Evolutionary conservation across 1,140 invertebrate species (phyloP).

Genomic region (Drosophila mojavensis): DNA sequence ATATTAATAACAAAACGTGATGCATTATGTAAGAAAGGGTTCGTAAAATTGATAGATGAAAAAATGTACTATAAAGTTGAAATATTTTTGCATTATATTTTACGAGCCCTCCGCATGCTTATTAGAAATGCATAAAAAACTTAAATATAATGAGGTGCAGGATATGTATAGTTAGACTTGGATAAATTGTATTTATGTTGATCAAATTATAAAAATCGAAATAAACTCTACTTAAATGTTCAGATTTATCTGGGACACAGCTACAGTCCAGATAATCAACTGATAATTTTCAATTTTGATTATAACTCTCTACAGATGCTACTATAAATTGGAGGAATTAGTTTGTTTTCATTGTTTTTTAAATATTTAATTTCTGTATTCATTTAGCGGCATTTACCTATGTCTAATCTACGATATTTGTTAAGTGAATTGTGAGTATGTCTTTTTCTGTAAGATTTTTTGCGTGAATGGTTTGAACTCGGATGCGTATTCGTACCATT

Average conservation of each 20-base stretch:
- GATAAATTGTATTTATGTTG: neutral
- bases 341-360: slow-evolving; percentile 17
- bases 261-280: slow-evolving; percentile 4
- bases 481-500: slow-evolving; percentile 91
- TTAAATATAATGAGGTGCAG: slow-evolving; percentile 8
- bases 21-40: neutral
- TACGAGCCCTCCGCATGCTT: slow-evolving; percentile 23
- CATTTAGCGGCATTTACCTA: slow-evolving; percentile 82
- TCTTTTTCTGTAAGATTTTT: slow-evolving; percentile 84
- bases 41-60: neutral
- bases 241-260: slow-evolving; percentile 17
- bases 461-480: slow-evolving; percentile 83
- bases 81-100: neutral
- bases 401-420: slow-evolving; percentile 85
- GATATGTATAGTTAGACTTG: neutral
- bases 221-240: neutral
- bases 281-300: slow-evolving; percentile 9
- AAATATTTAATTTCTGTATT: slow-evolving; percentile 42
- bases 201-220: slow-evolving; percentile 11
- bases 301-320: slow-evolving; percentile 38
- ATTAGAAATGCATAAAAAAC: neutral
- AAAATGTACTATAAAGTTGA: neutral
- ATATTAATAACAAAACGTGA: slow-evolving; percentile 23
- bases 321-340: slow-evolving; percentile 26
- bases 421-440: slow-evolving; percentile 85